A percentile compares a stretch with the other conserved stretches of the same genome.
Conservation (phyloP, 2,113 vertebrate species). For the Crypturellus undulatus region DNA sequence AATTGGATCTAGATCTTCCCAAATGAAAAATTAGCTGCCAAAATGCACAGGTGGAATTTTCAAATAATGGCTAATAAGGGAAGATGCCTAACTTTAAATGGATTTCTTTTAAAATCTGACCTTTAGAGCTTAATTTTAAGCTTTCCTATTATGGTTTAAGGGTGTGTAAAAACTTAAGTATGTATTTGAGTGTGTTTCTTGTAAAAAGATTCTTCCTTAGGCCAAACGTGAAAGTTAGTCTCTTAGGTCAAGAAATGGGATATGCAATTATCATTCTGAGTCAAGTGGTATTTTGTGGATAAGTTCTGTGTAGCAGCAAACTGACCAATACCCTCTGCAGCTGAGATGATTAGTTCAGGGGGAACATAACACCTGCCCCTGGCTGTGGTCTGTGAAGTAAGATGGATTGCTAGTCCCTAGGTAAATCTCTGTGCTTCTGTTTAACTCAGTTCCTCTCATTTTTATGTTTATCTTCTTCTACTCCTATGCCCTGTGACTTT, state of each 20-base stretch:
- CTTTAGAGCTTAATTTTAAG: slow-evolving; percentile 59
- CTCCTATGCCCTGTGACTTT: not conserved
- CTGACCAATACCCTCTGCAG: slow-evolving; percentile 3
- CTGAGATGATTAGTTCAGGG: slow-evolving; percentile 13
- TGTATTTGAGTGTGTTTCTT: not conserved
- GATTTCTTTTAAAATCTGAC: slow-evolving; percentile 53
- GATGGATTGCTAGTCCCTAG: not conserved
- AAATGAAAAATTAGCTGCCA: slow-evolving; percentile 51
- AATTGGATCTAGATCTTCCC: slow-evolving; percentile 45
- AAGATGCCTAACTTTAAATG: not conserved
- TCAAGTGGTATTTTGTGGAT: not conserved
- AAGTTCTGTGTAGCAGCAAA: not conserved
- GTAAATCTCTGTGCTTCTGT: not conserved
- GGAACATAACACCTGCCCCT: slow-evolving; percentile 11
- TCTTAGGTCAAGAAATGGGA: not conserved
- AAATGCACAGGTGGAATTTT: slow-evolving; percentile 50
- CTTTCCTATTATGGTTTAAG: slow-evolving; percentile 26
- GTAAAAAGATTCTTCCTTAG: not conserved
- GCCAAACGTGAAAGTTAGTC: not conserved
- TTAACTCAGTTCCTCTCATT: not conserved
- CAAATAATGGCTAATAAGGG: slow-evolving; percentile 51
- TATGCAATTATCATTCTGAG: not conserved
- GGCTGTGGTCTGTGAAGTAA: slow-evolving; percentile 10
- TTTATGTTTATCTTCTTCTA: not conserved
- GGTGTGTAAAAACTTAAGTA: slow-evolving; percentile 1